Evolutionary conservation across 2,113 vertebrate genomes (phyloP), one percentile per base, ranked within the genome.

Genomic region (Puffinus mauretanicus): DNA sequence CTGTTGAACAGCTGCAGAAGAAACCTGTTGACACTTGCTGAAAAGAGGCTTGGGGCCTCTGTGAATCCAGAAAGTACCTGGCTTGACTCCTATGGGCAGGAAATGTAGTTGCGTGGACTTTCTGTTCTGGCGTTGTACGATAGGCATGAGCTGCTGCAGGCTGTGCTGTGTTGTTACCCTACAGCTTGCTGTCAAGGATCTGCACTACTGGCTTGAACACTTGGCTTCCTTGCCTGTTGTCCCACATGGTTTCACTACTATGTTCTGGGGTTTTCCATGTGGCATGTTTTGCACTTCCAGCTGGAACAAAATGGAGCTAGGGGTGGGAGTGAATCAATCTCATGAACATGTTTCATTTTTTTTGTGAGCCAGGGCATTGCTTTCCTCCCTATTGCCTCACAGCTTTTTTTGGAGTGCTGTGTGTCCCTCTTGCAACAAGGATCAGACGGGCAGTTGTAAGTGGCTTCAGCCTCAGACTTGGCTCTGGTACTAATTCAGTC

Each of bases 21-120:
- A 76, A 92, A 84, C 65, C 65, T 72, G 14, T 6, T 89, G 65
- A 32, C 3, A 5, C n/a, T 10, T 71, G 61, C 57, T 65, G 57
- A 30, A 13, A 27, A 30, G 77, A 44, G 16, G 3, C 8, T 10
- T 77, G 72, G 30, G 44, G 55, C 6, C 25, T 58, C 6, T 84
- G 58, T 88, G 77, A 32, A 36, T 78, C 12, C 51, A 83, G 86
- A 91, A 95, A 91, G 94, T 70, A 73, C 94, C 96, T 95, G 94
- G 89, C 86, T 32, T 13, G 77, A 3, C 42, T 83, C 62, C 34
- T 84, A 3, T 11, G 42, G 44, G 55, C 38, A 78, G 77, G 77
- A 32, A 58, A 38, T 27, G 51, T 1, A 24, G 38, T 2, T 51
- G 62, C 40, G 34, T n/a, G 49, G 82, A 17, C 25, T 62, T 13